Evolutionary conservation across 2,113 vertebrate genomes (phyloP).

Genomic region (Atlantisia rogersi): DNA sequence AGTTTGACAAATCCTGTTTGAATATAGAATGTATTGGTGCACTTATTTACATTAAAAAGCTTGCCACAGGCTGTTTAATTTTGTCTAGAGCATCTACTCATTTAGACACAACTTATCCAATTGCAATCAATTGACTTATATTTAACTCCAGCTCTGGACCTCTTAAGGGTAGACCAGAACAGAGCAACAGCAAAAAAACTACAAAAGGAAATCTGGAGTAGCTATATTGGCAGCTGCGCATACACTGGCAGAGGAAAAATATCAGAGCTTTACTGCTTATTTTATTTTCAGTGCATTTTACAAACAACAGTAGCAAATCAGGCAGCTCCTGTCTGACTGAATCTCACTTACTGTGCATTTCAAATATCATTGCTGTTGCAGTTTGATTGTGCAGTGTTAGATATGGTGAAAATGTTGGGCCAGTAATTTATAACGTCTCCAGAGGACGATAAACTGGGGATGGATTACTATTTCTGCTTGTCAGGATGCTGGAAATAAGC

Average conservation of each 20-base stretch:
- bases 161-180: not conserved
- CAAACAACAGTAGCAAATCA: not conserved
- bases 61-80: conserved; percentile 45
- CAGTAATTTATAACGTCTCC: not conserved
- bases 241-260: not conserved
- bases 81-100: conserved; percentile 33
- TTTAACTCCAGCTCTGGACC: not conserved
- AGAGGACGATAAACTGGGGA: not conserved
- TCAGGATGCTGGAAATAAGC: not conserved
- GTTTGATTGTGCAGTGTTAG: not conserved
- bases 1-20: conserved; percentile 47
- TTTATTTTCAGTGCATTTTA: not conserved
- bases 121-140: not conserved
- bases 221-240: not conserved
- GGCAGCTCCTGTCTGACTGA: not conserved
- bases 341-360: not conserved
- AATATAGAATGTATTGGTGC: conserved; percentile 3
- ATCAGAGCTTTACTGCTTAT: not conserved
- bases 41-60: conserved; percentile 44
- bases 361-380: not conserved
- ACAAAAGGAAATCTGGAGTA: not conserved
- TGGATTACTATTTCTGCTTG: not conserved
- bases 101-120: conserved; percentile 22
- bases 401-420: not conserved
- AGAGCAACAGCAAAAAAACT: not conserved